Base-by-base conservation (phyloP, 64 coral and sea anemone genomes). In the Cladopsammia gracilis region DNA sequence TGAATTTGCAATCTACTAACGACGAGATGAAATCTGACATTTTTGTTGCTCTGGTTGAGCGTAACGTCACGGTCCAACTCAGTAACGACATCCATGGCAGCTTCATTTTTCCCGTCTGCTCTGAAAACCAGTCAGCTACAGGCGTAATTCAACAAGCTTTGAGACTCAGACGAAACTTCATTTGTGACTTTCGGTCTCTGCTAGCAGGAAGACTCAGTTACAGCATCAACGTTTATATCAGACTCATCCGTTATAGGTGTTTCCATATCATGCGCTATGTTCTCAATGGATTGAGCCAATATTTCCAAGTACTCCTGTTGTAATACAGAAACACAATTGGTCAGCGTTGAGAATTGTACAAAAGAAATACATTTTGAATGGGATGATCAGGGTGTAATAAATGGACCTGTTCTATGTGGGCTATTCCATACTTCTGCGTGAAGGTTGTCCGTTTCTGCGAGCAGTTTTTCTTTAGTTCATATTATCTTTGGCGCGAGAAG, bases 161-260 rank as follows among this genome's bases (percentile, higher is more conserved):
- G 34, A 34, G 45, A 51, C 65, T 69, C 22, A 11, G 65, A 69
- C 65, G 65, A 69, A 25, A 5, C 47, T 26, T 11, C n/a, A 23
- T 9, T 25, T 5, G 34, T 56, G 53, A 56, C 53, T 56, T 10
- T 72, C 3, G 58, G 57, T 50, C 7, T 15, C 82, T 76, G n/a
- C 71, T 78, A 93, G 58, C 91, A 93, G 4, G 72, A 68, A 77
- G 91, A 93, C 73, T 93, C 91, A 25, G 82, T 70, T 69, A 87
- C 51, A 13, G 43, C 52, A 24, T 86, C 91, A 68, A 49, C 56
- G 42, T 93, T 71, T 13, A 62, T n/a, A 42, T 93, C 91, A 66
- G 96, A 97, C 24, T 97, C 96, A 45, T 97, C 96, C 58, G 92
- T 97, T 68, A 97, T 87, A 4, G 92, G 92, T 11, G 96, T 88